phyloP scores from a whole-genome alignment of 2,113 vertebrate species.

The Tachysurus fulvidraco region DNA sequence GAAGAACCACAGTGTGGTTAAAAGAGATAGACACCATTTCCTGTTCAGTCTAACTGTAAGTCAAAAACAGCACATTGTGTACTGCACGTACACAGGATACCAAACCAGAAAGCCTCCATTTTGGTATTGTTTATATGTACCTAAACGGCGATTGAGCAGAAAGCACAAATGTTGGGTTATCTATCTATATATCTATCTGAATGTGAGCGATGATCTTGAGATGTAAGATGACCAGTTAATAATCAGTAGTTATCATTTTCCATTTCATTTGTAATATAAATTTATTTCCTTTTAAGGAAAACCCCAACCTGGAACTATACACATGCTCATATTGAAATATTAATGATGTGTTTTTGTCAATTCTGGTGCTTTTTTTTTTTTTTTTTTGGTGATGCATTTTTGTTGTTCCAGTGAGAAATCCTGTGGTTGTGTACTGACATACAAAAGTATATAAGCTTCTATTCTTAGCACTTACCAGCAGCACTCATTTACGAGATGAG shows the following conservation, averaged over 20 bases:
- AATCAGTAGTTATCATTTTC: neutral
- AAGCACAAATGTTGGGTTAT: neutral
- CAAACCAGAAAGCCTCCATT: neutral
- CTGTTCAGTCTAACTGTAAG: conserved; percentile 26
- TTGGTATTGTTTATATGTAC: neutral
- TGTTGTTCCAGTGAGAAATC: neutral
- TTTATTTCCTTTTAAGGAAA: neutral
- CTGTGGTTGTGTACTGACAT: neutral
- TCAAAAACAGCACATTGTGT: neutral
- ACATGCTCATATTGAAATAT: neutral
- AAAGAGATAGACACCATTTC: conserved; percentile 25
- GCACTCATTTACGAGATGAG: neutral
- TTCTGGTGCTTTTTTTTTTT: neutral
- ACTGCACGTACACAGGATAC: neutral
- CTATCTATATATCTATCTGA: neutral
- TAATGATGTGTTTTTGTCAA: neutral
- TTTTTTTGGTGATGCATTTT: neutral
- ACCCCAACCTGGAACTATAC: neutral
- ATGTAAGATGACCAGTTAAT: too few species aligned
- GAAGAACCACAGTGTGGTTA: neutral
- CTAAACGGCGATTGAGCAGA: neutral
- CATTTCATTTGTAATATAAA: neutral
- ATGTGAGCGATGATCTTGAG: too few species aligned
- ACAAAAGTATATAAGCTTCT: neutral
- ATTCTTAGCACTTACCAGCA: neutral